Percentiles rank a stretch among this genome's conserved stretches.
Conservation (phyloP, 2,797 vertebrate species). For the Ateles fusciceps region DNA sequence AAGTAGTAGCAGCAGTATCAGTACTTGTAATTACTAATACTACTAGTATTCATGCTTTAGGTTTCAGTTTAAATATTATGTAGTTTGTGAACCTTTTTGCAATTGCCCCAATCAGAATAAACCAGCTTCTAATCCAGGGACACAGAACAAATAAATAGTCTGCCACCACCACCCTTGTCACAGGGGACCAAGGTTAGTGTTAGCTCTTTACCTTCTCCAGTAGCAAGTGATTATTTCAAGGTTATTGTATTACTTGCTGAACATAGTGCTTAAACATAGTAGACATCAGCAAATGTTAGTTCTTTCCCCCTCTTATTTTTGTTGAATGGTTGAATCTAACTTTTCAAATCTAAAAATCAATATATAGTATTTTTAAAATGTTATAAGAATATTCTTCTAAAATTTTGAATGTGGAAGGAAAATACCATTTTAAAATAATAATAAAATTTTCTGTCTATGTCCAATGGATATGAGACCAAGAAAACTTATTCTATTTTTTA, state of each 20-base stretch:
- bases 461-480: not conserved
- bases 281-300: not conserved
- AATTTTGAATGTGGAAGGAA: not conserved
- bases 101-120: not conserved
- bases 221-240: not conserved
- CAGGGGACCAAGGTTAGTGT: not conserved
- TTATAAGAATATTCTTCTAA: not conserved
- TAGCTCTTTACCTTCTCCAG: not conserved
- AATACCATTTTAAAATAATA: not conserved
- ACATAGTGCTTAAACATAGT: not conserved
- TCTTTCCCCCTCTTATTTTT: not conserved
- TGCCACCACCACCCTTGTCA: not conserved
- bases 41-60: not conserved
- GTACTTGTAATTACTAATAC: not conserved
- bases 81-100: not conserved
- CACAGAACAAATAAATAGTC: not conserved
- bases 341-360: not conserved
- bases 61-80: not conserved
- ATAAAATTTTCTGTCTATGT: not conserved
- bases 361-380: not conserved
- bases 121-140: not conserved
- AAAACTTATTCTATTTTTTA: not conserved
- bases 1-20: not conserved
- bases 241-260: not conserved
- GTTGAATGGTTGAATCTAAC: not conserved